Evolutionary conservation across 2,113 vertebrate species (phyloP), one percentile per base, ranked within the genome.

Genomic region (Nipponia nippon): DNA sequence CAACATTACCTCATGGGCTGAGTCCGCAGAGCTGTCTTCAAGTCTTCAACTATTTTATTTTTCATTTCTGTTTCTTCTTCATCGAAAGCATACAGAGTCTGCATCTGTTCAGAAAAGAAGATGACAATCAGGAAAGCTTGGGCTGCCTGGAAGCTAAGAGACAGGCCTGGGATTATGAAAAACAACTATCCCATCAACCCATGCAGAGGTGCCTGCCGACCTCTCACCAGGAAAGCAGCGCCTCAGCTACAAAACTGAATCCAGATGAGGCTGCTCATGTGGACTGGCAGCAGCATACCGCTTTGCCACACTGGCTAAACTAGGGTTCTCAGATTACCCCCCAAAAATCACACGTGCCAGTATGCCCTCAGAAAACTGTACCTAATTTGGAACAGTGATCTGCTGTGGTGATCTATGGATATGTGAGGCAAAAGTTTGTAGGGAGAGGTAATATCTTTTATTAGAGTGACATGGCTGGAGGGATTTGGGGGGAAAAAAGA

Each of bases 21-120:
- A 78, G 99, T 99, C 67, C 99, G 98, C 52, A 99, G 98, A 18
- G 99, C 99, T 25, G 99, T 99, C 98, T 99, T 99, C 93, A 99
- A 98, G 98, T 99, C 99, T 97, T 99, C 99, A 96, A 99, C 99
- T 50, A 99, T 98, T 97, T 99, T 99, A 97, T 99, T 99, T 98
- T 99, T 99, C 98, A 99, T 99, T 97, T 99, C 99, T 89, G 99
- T 99, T 98, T 99, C 99, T 97, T 99, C 99, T 93, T 99, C 99
- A 53, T 99, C 99, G 15, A 99, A 99, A 27, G 98, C 98, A 56
- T 99, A 99, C 65, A 99, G 96, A 36, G 99, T 99, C 98, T 99
- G 99, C 99, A 99, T 99, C 99, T 99, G 97, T 46, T 96, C 94
- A 90, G 81, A 83, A 77, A 82, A 92, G n/a, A 63, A 67, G 40